These are phyloP conservation scores for Arrhopalites spinosus DNA, from an alignment of 2,888 invertebrate genomes.

Conservation along the genomic window DNA sequence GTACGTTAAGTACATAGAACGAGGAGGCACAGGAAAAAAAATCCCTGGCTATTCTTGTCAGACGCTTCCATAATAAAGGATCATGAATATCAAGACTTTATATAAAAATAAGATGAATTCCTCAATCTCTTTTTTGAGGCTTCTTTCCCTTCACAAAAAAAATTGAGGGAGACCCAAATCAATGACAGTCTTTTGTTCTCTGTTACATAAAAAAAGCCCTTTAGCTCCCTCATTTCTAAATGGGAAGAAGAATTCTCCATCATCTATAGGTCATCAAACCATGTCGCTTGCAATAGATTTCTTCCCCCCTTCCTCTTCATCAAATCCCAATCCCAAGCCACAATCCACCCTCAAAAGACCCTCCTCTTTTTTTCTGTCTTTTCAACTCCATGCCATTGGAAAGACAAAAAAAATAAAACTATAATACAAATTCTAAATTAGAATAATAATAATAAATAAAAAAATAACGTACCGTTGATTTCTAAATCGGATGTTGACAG, in stretches of 20 bases:
- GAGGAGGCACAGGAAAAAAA: too few species aligned
- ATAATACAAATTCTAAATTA: too few species aligned
- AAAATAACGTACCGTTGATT: slow-evolving; percentile 91
- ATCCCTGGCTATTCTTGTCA: too few species aligned
- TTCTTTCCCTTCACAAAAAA: too few species aligned
- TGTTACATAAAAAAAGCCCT: neutral
- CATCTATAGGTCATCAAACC: too few species aligned
- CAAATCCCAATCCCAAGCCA: too few species aligned
- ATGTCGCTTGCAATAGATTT: neutral
- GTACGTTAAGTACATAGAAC: too few species aligned
- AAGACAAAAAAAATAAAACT: too few species aligned
- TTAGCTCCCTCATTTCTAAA: neutral
- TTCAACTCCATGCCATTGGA: too few species aligned
- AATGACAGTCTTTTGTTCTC: neutral
- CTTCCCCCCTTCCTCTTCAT: neutral
- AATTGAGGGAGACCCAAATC: too few species aligned
- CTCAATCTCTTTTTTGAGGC: too few species aligned
- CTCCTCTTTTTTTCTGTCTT: neutral
- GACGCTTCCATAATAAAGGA: too few species aligned
- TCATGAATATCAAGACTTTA: neutral
- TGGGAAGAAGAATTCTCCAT: neutral
- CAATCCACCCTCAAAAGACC: neutral
- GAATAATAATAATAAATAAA: neutral
- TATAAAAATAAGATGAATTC: neutral
- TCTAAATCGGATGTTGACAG: slow-evolving; percentile 92